Conservation (phyloP, 1,140 invertebrate species). For the Carposina sasakii region DNA sequence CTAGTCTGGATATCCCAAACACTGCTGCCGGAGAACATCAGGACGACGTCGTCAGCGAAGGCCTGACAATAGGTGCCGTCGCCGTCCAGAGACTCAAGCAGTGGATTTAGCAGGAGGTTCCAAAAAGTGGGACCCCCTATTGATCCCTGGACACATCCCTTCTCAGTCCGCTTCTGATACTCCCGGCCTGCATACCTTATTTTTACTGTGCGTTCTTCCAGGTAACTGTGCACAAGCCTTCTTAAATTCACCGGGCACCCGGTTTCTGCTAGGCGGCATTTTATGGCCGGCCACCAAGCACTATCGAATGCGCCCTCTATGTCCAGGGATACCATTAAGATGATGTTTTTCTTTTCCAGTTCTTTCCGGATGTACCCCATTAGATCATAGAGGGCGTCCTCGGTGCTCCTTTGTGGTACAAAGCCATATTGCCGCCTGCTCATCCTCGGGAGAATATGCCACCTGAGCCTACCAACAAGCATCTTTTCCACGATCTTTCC, state of each 20-base stretch:
- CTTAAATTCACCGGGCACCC: background rate
- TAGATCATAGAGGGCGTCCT: background rate
- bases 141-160: conserved; percentile 6
- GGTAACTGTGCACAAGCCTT: background rate
- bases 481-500: conserved; percentile 7
- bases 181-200: background rate
- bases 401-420: background rate
- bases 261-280: background rate
- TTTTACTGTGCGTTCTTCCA: background rate
- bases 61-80: background rate
- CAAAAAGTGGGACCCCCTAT: background rate
- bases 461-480: background rate
- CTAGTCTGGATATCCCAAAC: background rate
- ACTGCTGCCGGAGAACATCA: background rate
- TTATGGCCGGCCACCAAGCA: no score
- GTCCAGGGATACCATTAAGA: background rate
- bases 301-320: no score
- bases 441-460: background rate
- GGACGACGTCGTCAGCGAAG: background rate
- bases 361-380: background rate
- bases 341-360: background rate
- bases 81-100: background rate
- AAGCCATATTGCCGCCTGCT: background rate
- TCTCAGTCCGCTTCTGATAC: background rate
- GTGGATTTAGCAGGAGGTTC: background rate